Evolutionary conservation across 2,113 vertebrate genomes (phyloP), one percentile per base, ranked within the genome.

Genomic region (Jacana jacana): DNA sequence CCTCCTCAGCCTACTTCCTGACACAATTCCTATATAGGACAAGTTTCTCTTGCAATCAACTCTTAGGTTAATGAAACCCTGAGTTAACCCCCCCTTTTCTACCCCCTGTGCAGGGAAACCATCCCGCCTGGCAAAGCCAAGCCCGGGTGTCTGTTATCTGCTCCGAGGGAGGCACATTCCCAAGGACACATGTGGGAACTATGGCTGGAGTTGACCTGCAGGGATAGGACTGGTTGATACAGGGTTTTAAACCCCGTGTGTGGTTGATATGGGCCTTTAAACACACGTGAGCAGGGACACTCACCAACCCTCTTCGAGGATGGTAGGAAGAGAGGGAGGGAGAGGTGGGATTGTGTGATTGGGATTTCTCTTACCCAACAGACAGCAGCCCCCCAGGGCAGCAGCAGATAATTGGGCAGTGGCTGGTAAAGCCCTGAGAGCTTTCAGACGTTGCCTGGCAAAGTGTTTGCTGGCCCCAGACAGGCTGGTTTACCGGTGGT

Each of bases 11-110:
- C 86, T 88, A 25, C 68, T 86, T 86, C 81, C 86, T 89, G 92
- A 89, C 92, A 96, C 92, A 89, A 11, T 92, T 96, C 86, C 58
- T 92, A 85, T 89, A 58, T 77, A 92, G 93, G 92, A 91, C 91
- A 96, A 68, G 52, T 51, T 91, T 39, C 77, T 65, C 57, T 79
- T 81, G 80, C 81, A 95, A 91, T 92, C 92, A 79, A 24, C 77
- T 82, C 6, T 87, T 33, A 89, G 58, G 93, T 95, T 97, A 96
- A 94, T 95, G 91, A 95, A 91, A 93, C 57, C 20, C 63, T 87
- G 86, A 86, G 63, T 90, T 84, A 91, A 79, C 61, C 61, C 78
- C 78, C 66, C 48, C 40, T 51, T 76, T 90, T 49, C 31, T 63
- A 52, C 64, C 65, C 35, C 19, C 37, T 82, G 77, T 93, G 30